Evolutionary conservation across 2,797 vertebrate genomes (phyloP).

Genomic region (Molossus alvarezi): DNA sequence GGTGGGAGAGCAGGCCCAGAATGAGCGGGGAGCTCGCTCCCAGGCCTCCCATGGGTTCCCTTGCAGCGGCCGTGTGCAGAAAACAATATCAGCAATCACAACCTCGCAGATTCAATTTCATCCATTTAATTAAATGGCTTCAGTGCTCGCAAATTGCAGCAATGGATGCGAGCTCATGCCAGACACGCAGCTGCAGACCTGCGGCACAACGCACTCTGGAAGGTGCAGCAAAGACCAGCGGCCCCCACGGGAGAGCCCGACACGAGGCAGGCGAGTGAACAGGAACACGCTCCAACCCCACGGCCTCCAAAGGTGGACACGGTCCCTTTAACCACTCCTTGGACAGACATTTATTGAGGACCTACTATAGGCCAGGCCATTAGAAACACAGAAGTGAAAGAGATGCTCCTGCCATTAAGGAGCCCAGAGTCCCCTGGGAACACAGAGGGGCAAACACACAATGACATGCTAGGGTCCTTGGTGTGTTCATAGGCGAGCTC

Average conservation of each 20-base stretch:
- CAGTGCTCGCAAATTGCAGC: constrained; percentile 81
- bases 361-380: background rate
- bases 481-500: background rate
- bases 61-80: constrained; percentile 60
- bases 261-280: rapidly evolving
- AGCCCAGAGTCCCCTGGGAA: background rate
- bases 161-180: constrained; percentile 83
- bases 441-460: background rate
- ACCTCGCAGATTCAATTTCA: constrained; percentile 84
- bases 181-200: constrained; percentile 81
- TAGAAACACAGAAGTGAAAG: background rate
- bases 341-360: background rate
- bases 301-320: rapidly evolving
- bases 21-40: background rate
- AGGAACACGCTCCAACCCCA: rapidly evolving
- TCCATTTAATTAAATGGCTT: constrained; percentile 88
- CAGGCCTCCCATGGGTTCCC: constrained; percentile 77
- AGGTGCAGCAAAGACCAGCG: constrained; percentile 74
- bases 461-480: rapidly evolving
- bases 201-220: background rate
- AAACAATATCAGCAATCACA: constrained; percentile 82
- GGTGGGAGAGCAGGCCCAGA: background rate
- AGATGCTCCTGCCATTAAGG: rapidly evolving
- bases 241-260: background rate
- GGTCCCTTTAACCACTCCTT: no score